Evolutionary conservation across 2,113 vertebrate genomes (phyloP), one percentile per base, ranked within the genome.

Genomic region (Apteryx mantelli): DNA sequence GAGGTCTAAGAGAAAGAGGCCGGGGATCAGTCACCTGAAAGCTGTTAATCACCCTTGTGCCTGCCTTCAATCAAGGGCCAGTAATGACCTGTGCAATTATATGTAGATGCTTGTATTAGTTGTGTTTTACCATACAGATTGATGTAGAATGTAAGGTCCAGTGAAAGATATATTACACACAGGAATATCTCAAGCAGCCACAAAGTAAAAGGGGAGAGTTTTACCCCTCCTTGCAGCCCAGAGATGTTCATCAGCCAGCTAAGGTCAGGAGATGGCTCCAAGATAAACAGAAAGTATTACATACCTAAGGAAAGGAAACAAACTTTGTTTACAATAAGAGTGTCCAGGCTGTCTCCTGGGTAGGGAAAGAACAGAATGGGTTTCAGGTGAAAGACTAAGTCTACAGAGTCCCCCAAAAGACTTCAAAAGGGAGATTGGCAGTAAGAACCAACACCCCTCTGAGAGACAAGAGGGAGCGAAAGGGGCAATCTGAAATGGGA

Each of bases 271-370:
- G 36, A 36, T 36, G 28, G 22, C 58, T 76, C 32, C 19, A n/a
- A 66, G 32, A 48, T 15, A 53, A 25, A 56, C 16, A 77, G 48
- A 71, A 88, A 56, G 7, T 69, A n/a, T 12, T 4, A 34, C 28
- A 2, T 19, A 16, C 25, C 38, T 69, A 69, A 77, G 18, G 38
- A 77, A 8, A 86, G 60, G 34, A 25, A 84, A 82, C 14, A 82
- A 78, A 48, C 28, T 74, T 78, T 4, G 2, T 60, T 92, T 86
- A 78, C 69, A 75, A 15, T 40, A 40, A 11, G 77, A 60, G 32
- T 1, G 1, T 68, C 66, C 79, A 53, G 38, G 18, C 0, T 0
- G 13, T 46, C 36, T 92, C 13, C 58, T 63, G 69, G 34, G 6
- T 66, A 30, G 81, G 10, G 22, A 76, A 64, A 1, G 3, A 78